Percentiles rank a stretch among this genome's conserved stretches.
Conservation (phyloP, 2,888 invertebrate species). For the Nomada goodeniana region DNA sequence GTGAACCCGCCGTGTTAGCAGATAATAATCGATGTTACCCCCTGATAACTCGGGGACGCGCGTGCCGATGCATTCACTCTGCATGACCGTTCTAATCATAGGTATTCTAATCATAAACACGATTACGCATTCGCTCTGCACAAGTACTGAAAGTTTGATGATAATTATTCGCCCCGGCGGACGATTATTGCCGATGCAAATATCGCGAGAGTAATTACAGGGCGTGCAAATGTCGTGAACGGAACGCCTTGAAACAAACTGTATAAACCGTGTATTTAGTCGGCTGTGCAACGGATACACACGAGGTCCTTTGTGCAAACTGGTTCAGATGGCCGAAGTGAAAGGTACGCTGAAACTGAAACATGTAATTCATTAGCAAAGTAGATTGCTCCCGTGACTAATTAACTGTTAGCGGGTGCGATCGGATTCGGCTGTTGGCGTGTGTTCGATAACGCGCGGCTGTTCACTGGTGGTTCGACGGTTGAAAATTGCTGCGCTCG, state of each 20-base stretch:
- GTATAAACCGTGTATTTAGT: not conserved
- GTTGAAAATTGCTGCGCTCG: too few species aligned
- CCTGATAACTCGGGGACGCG: constrained; percentile 45
- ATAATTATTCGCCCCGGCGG: constrained; percentile 39
- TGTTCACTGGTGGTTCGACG: too few species aligned
- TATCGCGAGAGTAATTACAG: constrained; percentile 31
- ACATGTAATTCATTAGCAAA: not conserved
- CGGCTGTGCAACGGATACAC: not conserved
- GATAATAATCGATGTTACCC: constrained; percentile 58
- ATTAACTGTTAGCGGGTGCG: too few species aligned
- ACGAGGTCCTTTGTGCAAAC: not conserved
- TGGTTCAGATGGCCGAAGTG: not conserved
- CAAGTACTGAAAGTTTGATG: constrained; percentile 35
- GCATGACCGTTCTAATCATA: constrained; percentile 33
- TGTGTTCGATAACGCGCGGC: too few species aligned
- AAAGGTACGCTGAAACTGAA: not conserved
- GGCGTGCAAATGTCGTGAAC: not conserved
- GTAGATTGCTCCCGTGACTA: too few species aligned
- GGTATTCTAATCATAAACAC: constrained; percentile 46
- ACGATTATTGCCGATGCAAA: constrained; percentile 22
- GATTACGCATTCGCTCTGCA: constrained; percentile 26
- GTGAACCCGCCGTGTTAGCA: constrained; percentile 42
- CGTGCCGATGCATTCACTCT: constrained; percentile 25
- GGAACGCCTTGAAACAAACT: not conserved
- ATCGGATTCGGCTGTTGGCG: too few species aligned